phyloP scores from a whole-genome alignment of 2,113 vertebrate genomes.

The Carollia perspicillata region DNA sequence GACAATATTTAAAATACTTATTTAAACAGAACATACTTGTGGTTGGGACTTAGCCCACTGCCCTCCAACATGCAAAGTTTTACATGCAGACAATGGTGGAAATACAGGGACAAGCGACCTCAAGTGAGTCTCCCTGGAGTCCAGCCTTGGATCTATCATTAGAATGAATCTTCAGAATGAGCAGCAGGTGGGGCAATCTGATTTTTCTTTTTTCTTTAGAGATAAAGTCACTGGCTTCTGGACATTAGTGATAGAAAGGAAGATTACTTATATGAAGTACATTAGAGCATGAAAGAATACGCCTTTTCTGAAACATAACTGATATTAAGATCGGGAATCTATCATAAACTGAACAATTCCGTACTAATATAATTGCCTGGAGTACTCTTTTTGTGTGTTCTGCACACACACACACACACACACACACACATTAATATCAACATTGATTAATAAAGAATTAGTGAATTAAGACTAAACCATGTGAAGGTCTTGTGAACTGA shows the following conservation, averaged over 20 bases:
- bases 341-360: not conserved
- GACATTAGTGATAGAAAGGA: not conserved
- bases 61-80: not conserved
- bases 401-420: not conserved
- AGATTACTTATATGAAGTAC: not conserved
- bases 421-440: not conserved
- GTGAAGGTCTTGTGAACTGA: not conserved
- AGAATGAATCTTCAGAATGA: not conserved
- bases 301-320: not conserved
- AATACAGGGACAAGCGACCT: not conserved
- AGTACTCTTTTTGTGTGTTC: not conserved
- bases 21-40: not conserved
- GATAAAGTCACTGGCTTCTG: not conserved
- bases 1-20: not conserved
- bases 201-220: not conserved
- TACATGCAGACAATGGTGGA: not conserved
- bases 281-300: not conserved
- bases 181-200: not conserved
- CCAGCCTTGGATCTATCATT: not conserved
- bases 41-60: not conserved
- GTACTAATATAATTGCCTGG: not conserved
- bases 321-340: not conserved
- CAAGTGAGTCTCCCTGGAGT: not conserved
- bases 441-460: not conserved
- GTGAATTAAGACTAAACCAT: not conserved